Evolutionary conservation across 2,888 invertebrate genomes (phyloP), one percentile per base, ranked within the genome.

Genomic region (Timema cristinae): DNA sequence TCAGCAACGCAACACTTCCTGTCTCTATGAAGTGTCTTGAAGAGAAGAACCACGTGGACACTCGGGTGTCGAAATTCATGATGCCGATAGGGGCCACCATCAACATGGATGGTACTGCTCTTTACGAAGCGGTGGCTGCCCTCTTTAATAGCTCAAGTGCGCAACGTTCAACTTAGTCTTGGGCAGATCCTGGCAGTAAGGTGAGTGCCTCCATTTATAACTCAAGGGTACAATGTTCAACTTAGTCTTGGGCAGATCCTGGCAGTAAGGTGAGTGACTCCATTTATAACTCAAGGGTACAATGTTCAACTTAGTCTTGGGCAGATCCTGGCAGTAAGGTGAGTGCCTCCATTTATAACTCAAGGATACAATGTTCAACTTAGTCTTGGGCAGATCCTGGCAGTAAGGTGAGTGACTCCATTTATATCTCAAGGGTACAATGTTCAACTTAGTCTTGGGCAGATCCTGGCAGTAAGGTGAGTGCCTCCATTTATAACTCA

Each of bases 121-220:
- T 99, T 50, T 99, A 99, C 81, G 98, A 99, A 82, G 97, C 98
- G 0, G 95, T 98, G 7, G 98, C 98, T 0, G 98, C 98, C 47
- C 91, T 98, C 77, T 99, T 98, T 81, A 98, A n/a, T 99, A 75
- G 95, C 98, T 15, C 98, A 99, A 84, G 88, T 95, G 76, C 88
- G 94, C 79, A 89, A 90, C 77, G 87, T 95, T 73, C 86, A 90
- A 54, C 89, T 97, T 83, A 90, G 92, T 13, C 89, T 97, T 76
- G 94, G 95, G 47, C 91, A 94, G 81, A 91, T 97, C 76, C 88
- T 98, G 73, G 95, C 97, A 72, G 92, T 98, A 74, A 95, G 95
- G 96, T 95, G 81, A 83, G 98, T 98, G 0, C 97, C 98, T 47
- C 91, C 99, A 77, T 99, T 98, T 81, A 98, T 99, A 75, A 95